phyloP scores from a whole-genome alignment of 2,888 invertebrate genomes.

The Nephrocerus scutellatus region DNA sequence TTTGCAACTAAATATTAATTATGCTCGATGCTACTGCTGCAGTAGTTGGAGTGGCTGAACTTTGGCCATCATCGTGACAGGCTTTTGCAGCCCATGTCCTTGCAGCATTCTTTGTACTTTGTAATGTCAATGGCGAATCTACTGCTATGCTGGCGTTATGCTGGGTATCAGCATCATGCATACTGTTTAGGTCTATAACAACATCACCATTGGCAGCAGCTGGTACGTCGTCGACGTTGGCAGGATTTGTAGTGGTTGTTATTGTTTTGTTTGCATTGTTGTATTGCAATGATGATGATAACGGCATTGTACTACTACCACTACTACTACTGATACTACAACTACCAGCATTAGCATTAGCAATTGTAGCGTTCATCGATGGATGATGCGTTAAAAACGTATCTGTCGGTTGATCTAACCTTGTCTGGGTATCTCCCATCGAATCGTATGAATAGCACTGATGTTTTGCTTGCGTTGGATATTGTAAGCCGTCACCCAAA shows the following conservation, averaged over 20 bases:
- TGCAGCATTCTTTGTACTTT: no score
- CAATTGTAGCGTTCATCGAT: slow-evolving; percentile 22
- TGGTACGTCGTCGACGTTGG: slow-evolving; percentile 18
- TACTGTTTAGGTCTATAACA: slow-evolving; percentile 25
- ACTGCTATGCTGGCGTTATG: no score
- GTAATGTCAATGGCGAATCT: no score
- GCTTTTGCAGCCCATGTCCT: no score
- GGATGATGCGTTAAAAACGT: slow-evolving; percentile 37
- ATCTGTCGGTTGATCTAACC: slow-evolving; percentile 58
- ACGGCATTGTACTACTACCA: background rate
- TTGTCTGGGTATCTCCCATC: slow-evolving; percentile 79
- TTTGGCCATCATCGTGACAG: no score
- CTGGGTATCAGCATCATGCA: no score
- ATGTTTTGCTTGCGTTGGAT: slow-evolving; percentile 67
- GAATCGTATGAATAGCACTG: slow-evolving; percentile 74
- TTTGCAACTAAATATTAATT: no score
- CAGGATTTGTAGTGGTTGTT: slow-evolving; percentile 9
- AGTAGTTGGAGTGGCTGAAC: no score
- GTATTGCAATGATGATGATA: background rate
- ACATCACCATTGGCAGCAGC: slow-evolving; percentile 25
- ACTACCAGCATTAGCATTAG: background rate
- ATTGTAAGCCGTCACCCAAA: slow-evolving; percentile 84
- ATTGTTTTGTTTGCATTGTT: slow-evolving; percentile 2
- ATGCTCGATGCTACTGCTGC: no score
- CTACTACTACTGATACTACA: no score